Evolutionary conservation across 2,113 vertebrate genomes (phyloP), one percentile per base, ranked within the genome.

Genomic region (Anoplopoma fimbria): DNA sequence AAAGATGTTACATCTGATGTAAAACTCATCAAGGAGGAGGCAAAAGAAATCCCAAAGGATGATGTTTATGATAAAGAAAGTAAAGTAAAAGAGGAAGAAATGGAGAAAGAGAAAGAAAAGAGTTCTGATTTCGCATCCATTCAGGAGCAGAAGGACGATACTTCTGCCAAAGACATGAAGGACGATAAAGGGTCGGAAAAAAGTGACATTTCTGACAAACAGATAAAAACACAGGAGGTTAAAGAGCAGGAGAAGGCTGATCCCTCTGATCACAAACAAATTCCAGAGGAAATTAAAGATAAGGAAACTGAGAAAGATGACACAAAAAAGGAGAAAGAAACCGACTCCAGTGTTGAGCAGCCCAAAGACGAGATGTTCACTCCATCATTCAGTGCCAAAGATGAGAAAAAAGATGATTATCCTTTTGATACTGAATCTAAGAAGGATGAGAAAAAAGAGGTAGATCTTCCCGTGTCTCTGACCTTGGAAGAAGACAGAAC

Each of bases 401-500:
- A 87, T 47, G 75, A 83, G 33, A n/a, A 65, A 34, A 68, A 83
- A 65, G 70, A 84, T 9, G 68, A 82, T 61, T 34, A 53, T 79
- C 13, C 47, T 27, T 29, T 47, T 14, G 71, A 64, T 49, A 33
- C 77, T 65, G 77, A 85, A 79, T 57, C 79, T 14, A 85, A 82
- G 58, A 53, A 6, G 1, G 68, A 76, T 17, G 87, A 88, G 57
- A 57, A 67, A 72, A 81, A 90, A 69, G 61, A 75, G 10, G 33
- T 17, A 23, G 77, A 67, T 34, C 17, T 69, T 33, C 34, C 60
- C 4, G 2, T 47, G 4, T 31, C 45, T 75, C 72, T 81, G 55
- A 49, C 36, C 4, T 33, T 47, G 2, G 67, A 87, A 42, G 69
- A 82, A 8, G 67, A 84, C 8, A 65, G 57, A 71, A 63, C 68